Evolutionary conservation across 2,888 invertebrate species (phyloP), one percentile per base, ranked within the genome.

Genomic region (Aphodius sticticus): DNA sequence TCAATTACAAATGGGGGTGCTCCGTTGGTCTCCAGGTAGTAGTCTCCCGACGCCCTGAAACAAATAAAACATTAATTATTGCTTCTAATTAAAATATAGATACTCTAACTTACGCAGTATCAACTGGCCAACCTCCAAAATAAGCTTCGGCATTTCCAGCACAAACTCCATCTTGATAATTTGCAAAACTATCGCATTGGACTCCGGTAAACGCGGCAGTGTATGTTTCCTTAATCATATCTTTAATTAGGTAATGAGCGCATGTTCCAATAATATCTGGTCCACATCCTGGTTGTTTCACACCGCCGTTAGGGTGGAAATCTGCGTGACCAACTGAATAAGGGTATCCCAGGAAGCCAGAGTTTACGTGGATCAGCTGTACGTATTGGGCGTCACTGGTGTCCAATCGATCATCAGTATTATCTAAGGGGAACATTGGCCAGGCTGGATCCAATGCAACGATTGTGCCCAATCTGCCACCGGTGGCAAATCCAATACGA

Each of bases 351-450:
- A 81, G 69, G 16, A 80, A 79, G 15, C 81, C 81, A 16, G 78
- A 95, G 87, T 96, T 95, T 0, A 96, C 95, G 87, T 96, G 96
- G 85, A 96, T 95, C 81, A 95, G 94, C 87, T 96, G 96, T 3
- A 96, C 96, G 84, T 96, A 93, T 83, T 92, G 90, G 0, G 96
- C 96, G 86, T 96, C 96, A 0, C 92, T 90, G 3, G 94, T 93
- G 86, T 96, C 96, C 1, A 96, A 90, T 14, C 96, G 91, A 0
- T 96, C 93, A 77, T 92, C 91, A n/a, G 91, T 91, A 1, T 94
- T 93, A 92, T 95, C 94, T 0, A 69, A 7, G 1, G 81, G 76
- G 78, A 86, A 87, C 6, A 84, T 75, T 6, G 86, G 86, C 26
- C 81, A 81, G 16, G 87, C 87, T 78, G 87, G 87, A 81, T 87